Percentiles rank a stretch among this genome's conserved stretches.
These are phyloP conservation scores for Platycheirus rosarum DNA, from an alignment of 2,888 invertebrate species.

Conservation along the genomic window DNA sequence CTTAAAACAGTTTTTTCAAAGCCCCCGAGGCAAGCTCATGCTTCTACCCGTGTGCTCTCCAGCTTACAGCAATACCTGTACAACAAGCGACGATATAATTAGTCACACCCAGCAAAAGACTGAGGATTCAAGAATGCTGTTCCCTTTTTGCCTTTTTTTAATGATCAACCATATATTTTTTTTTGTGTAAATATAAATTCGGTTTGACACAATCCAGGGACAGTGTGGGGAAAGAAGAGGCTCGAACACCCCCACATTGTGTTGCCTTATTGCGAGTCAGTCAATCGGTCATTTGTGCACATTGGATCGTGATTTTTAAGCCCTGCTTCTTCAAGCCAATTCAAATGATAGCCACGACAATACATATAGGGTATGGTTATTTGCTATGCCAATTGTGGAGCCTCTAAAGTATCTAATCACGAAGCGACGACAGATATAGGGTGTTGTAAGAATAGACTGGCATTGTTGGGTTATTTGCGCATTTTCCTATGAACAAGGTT, in stretches of 20 bases:
- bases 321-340: constrained; percentile 57
- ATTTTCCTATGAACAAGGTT: constrained; percentile 49
- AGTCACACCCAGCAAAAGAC: constrained; percentile 69
- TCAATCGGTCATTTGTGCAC: constrained; percentile 72
- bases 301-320: constrained; percentile 70
- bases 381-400: constrained; percentile 37
- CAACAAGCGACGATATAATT: constrained; percentile 70
- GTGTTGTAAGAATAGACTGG: constrained; percentile 55
- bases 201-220: constrained; percentile 49
- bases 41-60: constrained; percentile 39
- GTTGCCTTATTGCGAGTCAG: constrained; percentile 47
- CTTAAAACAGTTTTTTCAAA: constrained; percentile 44
- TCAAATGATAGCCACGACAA: constrained; percentile 57
- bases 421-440: constrained; percentile 40
- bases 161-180: constrained; percentile 56
- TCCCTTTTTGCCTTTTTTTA: constrained; percentile 49
- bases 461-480: constrained; percentile 52
- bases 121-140: constrained; percentile 64
- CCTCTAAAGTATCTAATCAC: constrained; percentile 29
- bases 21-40: constrained; percentile 59
- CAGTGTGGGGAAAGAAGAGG: constrained; percentile 3
- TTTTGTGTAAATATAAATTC: constrained; percentile 47
- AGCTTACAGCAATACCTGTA: constrained; percentile 52
- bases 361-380: constrained; percentile 52
- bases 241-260: constrained; percentile 50